phyloP scores from a whole-genome alignment of 2,888 invertebrate species.

The Drosophila neonasuta region DNA sequence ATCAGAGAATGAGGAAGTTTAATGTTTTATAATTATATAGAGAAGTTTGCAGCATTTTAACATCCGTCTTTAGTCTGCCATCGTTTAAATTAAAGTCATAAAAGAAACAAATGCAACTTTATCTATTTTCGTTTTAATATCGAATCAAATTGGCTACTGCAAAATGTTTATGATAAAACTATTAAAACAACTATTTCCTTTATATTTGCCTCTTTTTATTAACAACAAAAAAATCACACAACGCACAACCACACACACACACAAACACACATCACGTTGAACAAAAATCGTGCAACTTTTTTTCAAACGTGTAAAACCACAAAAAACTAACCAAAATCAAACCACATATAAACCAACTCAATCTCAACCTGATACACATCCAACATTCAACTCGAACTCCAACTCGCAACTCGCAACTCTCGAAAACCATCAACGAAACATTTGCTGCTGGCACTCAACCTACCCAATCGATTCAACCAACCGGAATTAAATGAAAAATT shows the following conservation, averaged over 20 bases:
- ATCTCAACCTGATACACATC: slow-evolving; percentile 43
- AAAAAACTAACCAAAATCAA: slow-evolving; percentile 55
- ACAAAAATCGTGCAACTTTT: slow-evolving; percentile 61
- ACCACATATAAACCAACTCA: slow-evolving; percentile 52
- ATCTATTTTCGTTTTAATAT: slow-evolving; percentile 30
- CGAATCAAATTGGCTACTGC: slow-evolving; percentile 59
- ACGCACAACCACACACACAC: slow-evolving; percentile 26
- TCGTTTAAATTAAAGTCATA: neutral
- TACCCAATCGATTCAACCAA: slow-evolving; percentile 56
- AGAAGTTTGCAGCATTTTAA: neutral
- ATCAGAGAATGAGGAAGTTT: neutral
- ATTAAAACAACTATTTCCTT: slow-evolving; percentile 78
- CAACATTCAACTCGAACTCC: slow-evolving; percentile 39
- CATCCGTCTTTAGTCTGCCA: neutral
- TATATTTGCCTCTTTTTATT: slow-evolving; percentile 74
- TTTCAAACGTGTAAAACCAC: slow-evolving; percentile 68
- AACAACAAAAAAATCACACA: slow-evolving; percentile 31
- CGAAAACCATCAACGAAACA: slow-evolving; percentile 47
- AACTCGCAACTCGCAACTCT: slow-evolving; percentile 23
- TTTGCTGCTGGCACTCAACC: slow-evolving; percentile 56
- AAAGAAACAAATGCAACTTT: slow-evolving; percentile 16
- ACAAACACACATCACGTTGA: slow-evolving; percentile 21
- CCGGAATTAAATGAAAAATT: slow-evolving; percentile 69
- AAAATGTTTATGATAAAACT: slow-evolving; percentile 73
- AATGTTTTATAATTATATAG: neutral